These are phyloP conservation scores for Spicauda simplicius DNA, from an alignment of 2,888 invertebrate species.

Conservation along the genomic window DNA sequence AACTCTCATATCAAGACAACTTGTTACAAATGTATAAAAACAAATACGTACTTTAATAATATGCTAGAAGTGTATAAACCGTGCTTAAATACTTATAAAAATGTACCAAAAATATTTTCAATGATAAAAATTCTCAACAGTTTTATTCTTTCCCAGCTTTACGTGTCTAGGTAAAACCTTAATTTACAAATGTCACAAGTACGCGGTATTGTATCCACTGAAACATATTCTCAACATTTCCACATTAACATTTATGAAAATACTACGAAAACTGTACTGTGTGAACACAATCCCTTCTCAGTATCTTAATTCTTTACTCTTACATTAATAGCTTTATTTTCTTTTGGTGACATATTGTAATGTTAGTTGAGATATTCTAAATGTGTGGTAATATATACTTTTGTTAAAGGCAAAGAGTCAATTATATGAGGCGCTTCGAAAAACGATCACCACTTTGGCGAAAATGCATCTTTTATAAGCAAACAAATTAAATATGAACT, in stretches of 20 bases:
- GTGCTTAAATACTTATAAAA: background rate
- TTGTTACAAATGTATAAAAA: no score
- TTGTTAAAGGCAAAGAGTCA: background rate
- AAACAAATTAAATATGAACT: no score
- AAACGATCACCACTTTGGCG: no score
- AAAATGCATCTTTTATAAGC: no score
- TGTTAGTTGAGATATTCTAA: background rate
- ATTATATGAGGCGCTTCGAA: no score
- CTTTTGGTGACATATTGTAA: background rate
- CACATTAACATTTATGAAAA: conserved; percentile 69
- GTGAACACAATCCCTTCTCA: background rate
- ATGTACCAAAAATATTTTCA: background rate
- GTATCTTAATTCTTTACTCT: background rate
- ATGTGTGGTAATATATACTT: background rate
- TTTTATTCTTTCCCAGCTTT: conserved; percentile 48
- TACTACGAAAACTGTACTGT: conserved; percentile 49
- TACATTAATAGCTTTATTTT: background rate
- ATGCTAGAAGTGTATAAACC: no score
- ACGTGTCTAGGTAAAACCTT: conserved; percentile 39
- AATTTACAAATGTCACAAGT: conserved; percentile 57
- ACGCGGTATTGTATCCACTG: conserved; percentile 45
- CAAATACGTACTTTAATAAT: no score
- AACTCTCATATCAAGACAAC: no score
- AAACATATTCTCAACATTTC: conserved; percentile 56
- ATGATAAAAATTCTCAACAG: background rate